These are phyloP conservation scores for Calameuta pallipes DNA, from an alignment of 2,888 invertebrate genomes.

Conservation along the genomic window DNA sequence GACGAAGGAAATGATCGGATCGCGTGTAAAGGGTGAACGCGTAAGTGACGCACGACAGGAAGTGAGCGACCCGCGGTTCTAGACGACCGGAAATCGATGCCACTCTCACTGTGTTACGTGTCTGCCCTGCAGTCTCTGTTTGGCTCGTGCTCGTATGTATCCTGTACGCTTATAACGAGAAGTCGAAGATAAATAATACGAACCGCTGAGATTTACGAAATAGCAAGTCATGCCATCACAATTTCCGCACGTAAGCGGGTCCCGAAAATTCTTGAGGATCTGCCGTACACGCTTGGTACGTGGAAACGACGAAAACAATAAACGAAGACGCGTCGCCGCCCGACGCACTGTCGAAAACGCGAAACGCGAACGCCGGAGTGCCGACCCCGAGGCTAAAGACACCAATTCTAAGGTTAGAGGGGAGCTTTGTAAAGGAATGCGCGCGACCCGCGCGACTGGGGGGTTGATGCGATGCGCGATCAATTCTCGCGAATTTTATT, in stretches of 20 bases:
- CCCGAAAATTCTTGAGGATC: neutral
- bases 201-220: constrained; percentile 54
- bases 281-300: neutral
- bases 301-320: neutral
- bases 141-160: neutral
- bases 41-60: neutral
- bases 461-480: constrained; percentile 45
- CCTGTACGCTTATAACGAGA: neutral
- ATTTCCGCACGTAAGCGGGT: constrained; percentile 22
- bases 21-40: neutral
- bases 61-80: neutral
- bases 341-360: neutral
- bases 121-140: neutral
- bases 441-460: constrained; percentile 41
- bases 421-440: constrained; percentile 46
- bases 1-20: neutral
- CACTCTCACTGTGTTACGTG: neutral
- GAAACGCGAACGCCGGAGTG: constrained; percentile 18
- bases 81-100: neutral
- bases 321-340: neutral
- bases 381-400: constrained; percentile 6
- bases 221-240: constrained; percentile 50
- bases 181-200: constrained; percentile 25
- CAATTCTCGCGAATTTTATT: constrained; percentile 55
- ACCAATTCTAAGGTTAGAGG: constrained; percentile 44